phyloP scores from a whole-genome alignment of 2,797 vertebrate genomes.

The Chaetophractus vellerosus region DNA sequence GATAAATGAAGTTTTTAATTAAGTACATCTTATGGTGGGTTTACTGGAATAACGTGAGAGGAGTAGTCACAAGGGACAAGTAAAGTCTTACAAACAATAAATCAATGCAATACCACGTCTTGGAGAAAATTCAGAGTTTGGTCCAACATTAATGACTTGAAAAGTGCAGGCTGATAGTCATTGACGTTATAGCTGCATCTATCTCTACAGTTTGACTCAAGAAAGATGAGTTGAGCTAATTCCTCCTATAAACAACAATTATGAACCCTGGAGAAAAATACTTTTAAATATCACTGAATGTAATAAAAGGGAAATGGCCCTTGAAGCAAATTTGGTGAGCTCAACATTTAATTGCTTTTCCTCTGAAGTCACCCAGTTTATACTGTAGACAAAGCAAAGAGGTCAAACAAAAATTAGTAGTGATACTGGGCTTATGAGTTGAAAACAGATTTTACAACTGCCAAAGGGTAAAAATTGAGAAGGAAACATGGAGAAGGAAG shows the following conservation, averaged over 20 bases:
- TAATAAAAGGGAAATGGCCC: neutral
- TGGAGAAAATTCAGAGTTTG: neutral
- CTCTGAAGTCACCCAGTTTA: neutral
- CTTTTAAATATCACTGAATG: neutral
- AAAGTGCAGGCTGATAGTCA: neutral
- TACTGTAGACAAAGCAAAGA: neutral
- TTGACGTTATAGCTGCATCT: neutral
- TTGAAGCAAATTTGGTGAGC: neutral
- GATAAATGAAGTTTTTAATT: neutral
- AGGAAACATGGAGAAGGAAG: neutral
- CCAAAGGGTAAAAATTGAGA: neutral
- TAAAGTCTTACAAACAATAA: neutral
- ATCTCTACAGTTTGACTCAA: slow-evolving; percentile 2
- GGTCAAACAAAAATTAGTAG: neutral
- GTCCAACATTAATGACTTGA: neutral
- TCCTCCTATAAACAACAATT: neutral
- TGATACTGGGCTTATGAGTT: neutral
- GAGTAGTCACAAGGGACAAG: neutral
- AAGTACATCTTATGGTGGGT: neutral
- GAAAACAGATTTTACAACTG: neutral
- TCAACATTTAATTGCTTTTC: neutral
- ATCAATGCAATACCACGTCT: neutral
- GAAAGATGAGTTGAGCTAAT: neutral
- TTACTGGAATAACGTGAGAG: neutral
- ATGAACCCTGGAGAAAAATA: neutral